Evolutionary conservation across 2,888 invertebrate genomes (phyloP).

Genomic region (Drosophila anceps): DNA sequence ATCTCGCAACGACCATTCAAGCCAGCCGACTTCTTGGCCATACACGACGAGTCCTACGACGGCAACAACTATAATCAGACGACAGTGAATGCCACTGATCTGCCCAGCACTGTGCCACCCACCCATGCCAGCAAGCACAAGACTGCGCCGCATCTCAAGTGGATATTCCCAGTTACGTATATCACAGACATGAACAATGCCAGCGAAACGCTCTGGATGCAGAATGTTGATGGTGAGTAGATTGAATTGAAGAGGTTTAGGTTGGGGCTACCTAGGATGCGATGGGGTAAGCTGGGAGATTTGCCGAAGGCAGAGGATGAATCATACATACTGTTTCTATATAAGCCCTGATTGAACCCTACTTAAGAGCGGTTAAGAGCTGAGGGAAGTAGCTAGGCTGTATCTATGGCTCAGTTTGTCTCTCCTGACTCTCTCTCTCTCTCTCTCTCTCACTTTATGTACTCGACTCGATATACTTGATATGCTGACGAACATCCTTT

Average conservation of each 20-base stretch:
- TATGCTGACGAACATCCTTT: not conserved
- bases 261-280: not conserved
- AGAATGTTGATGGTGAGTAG: constrained; percentile 82
- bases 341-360: too few relatives aligned
- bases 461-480: too few relatives aligned
- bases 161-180: constrained; percentile 85
- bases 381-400: too few relatives aligned
- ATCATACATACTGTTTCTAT: too few relatives aligned
- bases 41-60: constrained; percentile 83
- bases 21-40: constrained; percentile 83
- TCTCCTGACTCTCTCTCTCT: too few relatives aligned
- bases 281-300: not conserved
- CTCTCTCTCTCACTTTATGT: too few relatives aligned
- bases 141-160: constrained; percentile 72
- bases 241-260: too few relatives aligned
- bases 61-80: constrained; percentile 80
- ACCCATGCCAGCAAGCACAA: constrained; percentile 75
- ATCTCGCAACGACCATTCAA: constrained; percentile 84
- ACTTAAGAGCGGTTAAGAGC: too few relatives aligned
- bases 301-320: not conserved
- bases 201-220: constrained; percentile 84
- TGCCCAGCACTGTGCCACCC: constrained; percentile 76
- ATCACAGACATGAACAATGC: constrained; percentile 83
- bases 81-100: constrained; percentile 70
- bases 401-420: too few relatives aligned